Percentiles rank a stretch among this genome's conserved stretches.
Evolutionary conservation across 2,888 invertebrate genomes (phyloP).

Genomic region (Congeria kusceri): DNA sequence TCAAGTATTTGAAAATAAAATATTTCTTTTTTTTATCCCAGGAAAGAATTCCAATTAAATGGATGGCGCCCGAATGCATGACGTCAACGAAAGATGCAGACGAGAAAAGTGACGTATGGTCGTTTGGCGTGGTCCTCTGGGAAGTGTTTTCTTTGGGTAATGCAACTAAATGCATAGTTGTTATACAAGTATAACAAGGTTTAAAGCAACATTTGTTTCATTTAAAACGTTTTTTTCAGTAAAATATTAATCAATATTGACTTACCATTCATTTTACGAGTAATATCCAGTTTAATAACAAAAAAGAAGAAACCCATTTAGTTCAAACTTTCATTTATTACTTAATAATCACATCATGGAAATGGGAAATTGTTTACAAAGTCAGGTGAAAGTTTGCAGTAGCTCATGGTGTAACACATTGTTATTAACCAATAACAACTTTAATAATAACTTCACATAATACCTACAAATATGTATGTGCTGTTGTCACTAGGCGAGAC

Average conservation of each 20-base stretch:
- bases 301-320: too few species aligned
- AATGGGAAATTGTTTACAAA: too few species aligned
- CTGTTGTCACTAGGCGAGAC: constrained; percentile 57
- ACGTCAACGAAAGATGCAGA: constrained; percentile 57
- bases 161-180: too few species aligned
- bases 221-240: too few species aligned
- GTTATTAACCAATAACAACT: too few species aligned
- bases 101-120: constrained; percentile 71
- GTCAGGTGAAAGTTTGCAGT: too few species aligned
- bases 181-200: too few species aligned
- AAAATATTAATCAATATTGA: background rate
- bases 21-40: constrained; percentile 16
- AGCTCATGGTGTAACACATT: too few species aligned
- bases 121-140: constrained; percentile 70
- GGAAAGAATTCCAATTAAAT: constrained; percentile 70
- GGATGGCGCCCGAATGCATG: constrained; percentile 70
- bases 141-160: constrained; percentile 71
- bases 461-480: background rate
- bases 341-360: too few species aligned
- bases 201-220: too few species aligned
- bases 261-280: background rate
- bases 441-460: too few species aligned
- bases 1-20: background rate
- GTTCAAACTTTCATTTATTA: background rate
- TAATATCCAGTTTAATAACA: background rate